Evolutionary conservation across 64 coral and sea anemone genomes (phyloP).

Genomic region (Orbicella faveolata): DNA sequence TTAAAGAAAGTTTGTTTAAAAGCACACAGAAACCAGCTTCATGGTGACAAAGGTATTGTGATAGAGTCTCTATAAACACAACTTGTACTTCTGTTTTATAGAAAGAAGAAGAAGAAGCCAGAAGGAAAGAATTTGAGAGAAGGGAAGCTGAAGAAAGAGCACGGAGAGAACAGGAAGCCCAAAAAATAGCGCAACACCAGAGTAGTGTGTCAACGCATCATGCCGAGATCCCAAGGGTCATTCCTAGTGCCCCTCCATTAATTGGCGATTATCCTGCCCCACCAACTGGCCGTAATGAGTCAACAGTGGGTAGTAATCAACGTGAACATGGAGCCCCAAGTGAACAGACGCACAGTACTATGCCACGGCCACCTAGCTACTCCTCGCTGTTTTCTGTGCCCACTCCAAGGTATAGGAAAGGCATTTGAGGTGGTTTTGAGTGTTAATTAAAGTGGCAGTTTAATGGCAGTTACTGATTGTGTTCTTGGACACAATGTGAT

Average conservation of each 20-base stretch:
- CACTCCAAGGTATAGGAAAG: conserved; percentile 21
- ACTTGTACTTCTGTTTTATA: background rate
- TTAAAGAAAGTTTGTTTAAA: too few species aligned
- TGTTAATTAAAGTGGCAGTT: too few species aligned
- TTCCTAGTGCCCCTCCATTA: conserved; percentile 42
- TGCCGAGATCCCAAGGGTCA: background rate
- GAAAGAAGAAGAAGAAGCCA: conserved; percentile 82
- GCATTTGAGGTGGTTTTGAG: background rate
- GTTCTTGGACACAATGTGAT: background rate
- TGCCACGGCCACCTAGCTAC: conserved; percentile 35
- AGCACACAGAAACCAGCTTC: too few species aligned
- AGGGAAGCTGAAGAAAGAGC: conserved; percentile 54
- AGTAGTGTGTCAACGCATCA: background rate
- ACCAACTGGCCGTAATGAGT: conserved; percentile 22
- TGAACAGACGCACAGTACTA: background rate
- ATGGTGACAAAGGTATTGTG: too few species aligned
- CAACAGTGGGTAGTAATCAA: conserved; percentile 34
- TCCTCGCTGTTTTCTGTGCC: conserved; percentile 69
- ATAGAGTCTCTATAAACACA: background rate
- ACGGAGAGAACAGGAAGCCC: conserved; percentile 53
- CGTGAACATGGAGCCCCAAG: conserved; percentile 57
- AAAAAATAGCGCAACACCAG: conserved; percentile 43
- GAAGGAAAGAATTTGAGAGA: conserved; percentile 66
- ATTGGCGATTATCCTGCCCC: conserved; percentile 79
- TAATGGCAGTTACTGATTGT: background rate